Conservation (phyloP, 37 sponge, comb jelly and placozoan species). For the Beroe ovata region DNA sequence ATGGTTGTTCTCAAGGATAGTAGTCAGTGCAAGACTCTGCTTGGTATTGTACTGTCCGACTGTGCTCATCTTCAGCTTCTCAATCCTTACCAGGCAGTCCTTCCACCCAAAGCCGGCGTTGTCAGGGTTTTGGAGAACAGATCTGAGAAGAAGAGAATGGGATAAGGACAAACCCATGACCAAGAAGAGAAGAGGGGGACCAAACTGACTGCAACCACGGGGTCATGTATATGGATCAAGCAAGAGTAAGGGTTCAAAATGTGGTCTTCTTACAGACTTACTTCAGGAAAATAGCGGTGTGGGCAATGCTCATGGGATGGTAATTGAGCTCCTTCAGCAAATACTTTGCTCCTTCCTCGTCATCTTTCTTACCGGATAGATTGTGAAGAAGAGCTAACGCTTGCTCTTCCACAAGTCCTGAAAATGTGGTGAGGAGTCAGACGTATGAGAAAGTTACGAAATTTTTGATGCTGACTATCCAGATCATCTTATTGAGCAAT, state of each 20-base stretch:
- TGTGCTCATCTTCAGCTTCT: slow-evolving; percentile 48
- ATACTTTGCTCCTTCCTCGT: slow-evolving; percentile 65
- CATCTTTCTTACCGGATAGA: slow-evolving; percentile 56
- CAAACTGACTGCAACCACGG: not conserved
- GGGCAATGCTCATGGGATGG: slow-evolving; percentile 65
- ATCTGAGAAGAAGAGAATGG: not conserved
- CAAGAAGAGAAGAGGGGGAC: no score
- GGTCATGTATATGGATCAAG: no score
- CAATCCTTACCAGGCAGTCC: slow-evolving; percentile 35
- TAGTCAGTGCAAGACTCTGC: slow-evolving; percentile 56
- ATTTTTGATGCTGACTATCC: no score
- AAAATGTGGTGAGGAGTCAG: no score
- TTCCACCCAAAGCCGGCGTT: slow-evolving; percentile 44
- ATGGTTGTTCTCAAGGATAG: slow-evolving; percentile 61
- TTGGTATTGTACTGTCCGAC: slow-evolving; percentile 65
- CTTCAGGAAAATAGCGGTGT: slow-evolving; percentile 43
- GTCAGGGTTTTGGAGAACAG: slow-evolving; percentile 41
- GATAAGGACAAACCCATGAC: no score
- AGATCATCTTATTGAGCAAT: no score
- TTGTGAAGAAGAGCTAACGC: not conserved
- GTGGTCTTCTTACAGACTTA: no score
- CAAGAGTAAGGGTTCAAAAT: no score
- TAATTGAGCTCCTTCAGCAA: slow-evolving; percentile 38
- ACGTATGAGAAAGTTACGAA: no score
- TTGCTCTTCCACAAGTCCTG: slow-evolving; percentile 11